Base-by-base conservation (phyloP, 2,888 invertebrate species). In the Andricus quercusramuli region DNA sequence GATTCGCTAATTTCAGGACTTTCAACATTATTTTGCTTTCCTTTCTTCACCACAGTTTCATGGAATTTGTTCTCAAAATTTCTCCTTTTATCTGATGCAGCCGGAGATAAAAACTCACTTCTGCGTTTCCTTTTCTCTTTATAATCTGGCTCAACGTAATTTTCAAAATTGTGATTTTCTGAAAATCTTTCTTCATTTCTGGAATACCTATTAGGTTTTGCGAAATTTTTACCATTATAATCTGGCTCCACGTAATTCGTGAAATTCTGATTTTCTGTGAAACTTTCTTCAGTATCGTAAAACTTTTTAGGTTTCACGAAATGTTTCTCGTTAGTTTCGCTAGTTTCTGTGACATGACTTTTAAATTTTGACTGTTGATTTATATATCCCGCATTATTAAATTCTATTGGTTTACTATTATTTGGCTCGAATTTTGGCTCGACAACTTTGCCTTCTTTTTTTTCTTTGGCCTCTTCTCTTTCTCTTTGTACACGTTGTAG, bases 401-500 rank as follows among this genome's bases (percentile, higher is more conserved):
- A 64, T 64, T 64, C 29, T 2, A 64, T 64, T 5, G 15, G 5
- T 64, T 64, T 64, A 29, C 15, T 64, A 64, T 64, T 17, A 64
- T 64, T n/a, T 59, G 59, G 11, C 22, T 59, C 64, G 8, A 64
- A 64, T 64, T 29, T 64, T 15, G 25, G 15, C 15, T 29, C 17
- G 1, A 11, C 1, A 64, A 2, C 6, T 25, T 64, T 64, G 1
- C 6, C 64, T 17, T 29, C 64, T 64, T 64, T 64, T 64, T 44
- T 11, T 25, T 32, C 77, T 1, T 81, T 59, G 1, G 81, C 78
- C 65, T 86, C 85, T 41, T 82, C 82, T 80, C 87, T 79, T 81
- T 88, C 87, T 77, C 85, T 83, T 65, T 87, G 86, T 25, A 88
- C 77, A 67, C 86, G 81, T 51, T 85, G 85, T 44, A 87, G 78